Percentiles rank a stretch among this genome's conserved stretches.
These are phyloP conservation scores for Mastigias papua DNA, from an alignment of 30 jellyfish, hydroid and myxozoan species.

Conservation along the genomic window DNA sequence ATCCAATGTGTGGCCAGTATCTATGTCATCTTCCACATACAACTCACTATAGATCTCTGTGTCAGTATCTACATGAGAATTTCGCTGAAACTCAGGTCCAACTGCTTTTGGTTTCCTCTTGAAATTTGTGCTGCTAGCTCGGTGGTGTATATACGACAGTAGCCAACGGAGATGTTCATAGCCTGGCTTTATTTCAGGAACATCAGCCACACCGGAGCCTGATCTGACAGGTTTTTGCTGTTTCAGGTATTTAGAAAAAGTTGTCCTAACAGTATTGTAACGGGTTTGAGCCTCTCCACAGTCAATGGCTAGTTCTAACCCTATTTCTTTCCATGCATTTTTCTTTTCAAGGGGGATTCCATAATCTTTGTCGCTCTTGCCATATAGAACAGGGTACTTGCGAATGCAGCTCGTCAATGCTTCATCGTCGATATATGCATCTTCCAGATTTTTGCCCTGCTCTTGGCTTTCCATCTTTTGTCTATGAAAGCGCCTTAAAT, in stretches of 20 bases:
- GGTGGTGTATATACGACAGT: neutral
- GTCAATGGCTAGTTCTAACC: neutral
- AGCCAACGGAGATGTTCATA: neutral
- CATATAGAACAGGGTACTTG: slow-evolving; percentile 20
- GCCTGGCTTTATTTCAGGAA: slow-evolving; percentile 11
- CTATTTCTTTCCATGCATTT: slow-evolving; percentile 29
- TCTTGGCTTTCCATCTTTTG: neutral
- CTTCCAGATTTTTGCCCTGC: neutral
- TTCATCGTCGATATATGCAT: neutral
- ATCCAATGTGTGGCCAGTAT: too few relatives aligned
- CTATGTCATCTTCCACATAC: too few relatives aligned
- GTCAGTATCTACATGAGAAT: too few relatives aligned
- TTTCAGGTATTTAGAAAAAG: slow-evolving; percentile 16
- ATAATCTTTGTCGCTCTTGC: slow-evolving; percentile 19
- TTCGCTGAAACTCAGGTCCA: too few relatives aligned
- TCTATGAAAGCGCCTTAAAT: slow-evolving; percentile 4
- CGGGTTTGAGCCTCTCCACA: slow-evolving; percentile 4
- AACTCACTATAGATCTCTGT: too few relatives aligned
- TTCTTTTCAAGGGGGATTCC: neutral
- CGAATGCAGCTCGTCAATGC: slow-evolving; percentile 6
- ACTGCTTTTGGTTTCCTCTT: too few relatives aligned
- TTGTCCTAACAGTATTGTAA: slow-evolving; percentile 10
- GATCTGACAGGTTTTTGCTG: neutral
- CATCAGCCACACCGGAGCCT: slow-evolving; percentile 15
- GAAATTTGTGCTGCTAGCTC: too few relatives aligned